Conservation (phyloP, 2,113 vertebrate genomes). For the Cynoglossus semilaevis region DNA sequence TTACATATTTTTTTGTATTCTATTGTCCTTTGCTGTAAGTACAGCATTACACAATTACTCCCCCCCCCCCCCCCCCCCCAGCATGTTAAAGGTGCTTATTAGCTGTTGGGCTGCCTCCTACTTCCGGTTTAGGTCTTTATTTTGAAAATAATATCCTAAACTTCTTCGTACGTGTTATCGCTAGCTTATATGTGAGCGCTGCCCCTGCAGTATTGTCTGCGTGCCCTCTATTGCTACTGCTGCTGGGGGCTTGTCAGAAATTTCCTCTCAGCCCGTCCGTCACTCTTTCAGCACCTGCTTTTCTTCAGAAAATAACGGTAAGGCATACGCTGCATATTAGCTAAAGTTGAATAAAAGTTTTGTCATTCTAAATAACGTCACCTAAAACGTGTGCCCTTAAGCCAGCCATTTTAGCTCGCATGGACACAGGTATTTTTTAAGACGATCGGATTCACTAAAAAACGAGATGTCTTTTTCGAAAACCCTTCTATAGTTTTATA, state of each 20-base stretch:
- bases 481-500: too few species aligned
- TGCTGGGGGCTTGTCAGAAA: slow-evolving; percentile 4
- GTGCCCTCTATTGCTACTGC: slow-evolving; percentile 11
- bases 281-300: slow-evolving; percentile 37
- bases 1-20: too few species aligned
- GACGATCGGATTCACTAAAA: too few species aligned
- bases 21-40: too few species aligned
- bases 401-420: slow-evolving; percentile 42
- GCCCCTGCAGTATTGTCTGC: slow-evolving; percentile 33
- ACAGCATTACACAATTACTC: too few species aligned
- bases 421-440: neutral
- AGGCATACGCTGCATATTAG: neutral
- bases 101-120: too few species aligned
- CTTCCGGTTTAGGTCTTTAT: slow-evolving; percentile 17
- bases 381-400: slow-evolving; percentile 7
- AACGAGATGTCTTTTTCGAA: too few species aligned
- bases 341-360: neutral
- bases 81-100: too few species aligned
- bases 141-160: slow-evolving; percentile 37
- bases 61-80: too few species aligned
- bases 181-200: slow-evolving; percentile 1
- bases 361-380: neutral
- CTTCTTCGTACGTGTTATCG: rapidly evolving
- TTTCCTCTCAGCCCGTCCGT: slow-evolving; percentile 3
- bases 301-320: slow-evolving; percentile 55